phyloP scores from a whole-genome alignment of 2,113 vertebrate genomes.

The Sula dactylatra region DNA sequence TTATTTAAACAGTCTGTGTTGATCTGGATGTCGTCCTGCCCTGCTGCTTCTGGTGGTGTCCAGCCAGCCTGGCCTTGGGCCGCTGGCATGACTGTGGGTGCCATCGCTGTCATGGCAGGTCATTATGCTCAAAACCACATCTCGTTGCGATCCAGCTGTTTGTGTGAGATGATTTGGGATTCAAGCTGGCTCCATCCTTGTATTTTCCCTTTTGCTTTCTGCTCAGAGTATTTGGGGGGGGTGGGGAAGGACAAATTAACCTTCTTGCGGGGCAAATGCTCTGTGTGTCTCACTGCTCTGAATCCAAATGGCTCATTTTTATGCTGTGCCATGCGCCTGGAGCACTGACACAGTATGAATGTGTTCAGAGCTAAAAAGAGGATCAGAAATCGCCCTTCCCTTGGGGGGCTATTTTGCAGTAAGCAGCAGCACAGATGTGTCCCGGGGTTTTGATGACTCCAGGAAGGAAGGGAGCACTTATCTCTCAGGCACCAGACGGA shows the following conservation, averaged over 20 bases:
- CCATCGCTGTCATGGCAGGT: fast-evolving
- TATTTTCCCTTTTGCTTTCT: background rate
- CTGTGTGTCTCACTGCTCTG: fast-evolving
- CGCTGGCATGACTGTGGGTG: fast-evolving
- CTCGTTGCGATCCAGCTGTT: fast-evolving
- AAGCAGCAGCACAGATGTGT: conserved; percentile 13
- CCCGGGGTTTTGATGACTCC: conserved; percentile 12
- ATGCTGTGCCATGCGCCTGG: fast-evolving
- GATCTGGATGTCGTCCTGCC: background rate
- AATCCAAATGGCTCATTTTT: background rate
- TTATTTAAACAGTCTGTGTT: background rate
- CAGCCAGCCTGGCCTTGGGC: background rate
- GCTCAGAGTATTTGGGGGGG: background rate
- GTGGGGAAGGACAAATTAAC: background rate
- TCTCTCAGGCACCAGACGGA: background rate
- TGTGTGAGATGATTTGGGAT: background rate
- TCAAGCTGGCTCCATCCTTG: background rate
- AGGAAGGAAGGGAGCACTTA: conserved; percentile 55
- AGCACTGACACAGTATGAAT: background rate
- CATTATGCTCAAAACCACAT: fast-evolving
- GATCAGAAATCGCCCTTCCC: background rate
- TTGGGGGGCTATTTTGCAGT: background rate
- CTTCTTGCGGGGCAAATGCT: fast-evolving
- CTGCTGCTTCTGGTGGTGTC: background rate
- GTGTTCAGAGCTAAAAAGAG: background rate